Evolutionary conservation across 2,797 vertebrate species (phyloP), one percentile per base, ranked within the genome.

Genomic region (Circus cinereus): DNA sequence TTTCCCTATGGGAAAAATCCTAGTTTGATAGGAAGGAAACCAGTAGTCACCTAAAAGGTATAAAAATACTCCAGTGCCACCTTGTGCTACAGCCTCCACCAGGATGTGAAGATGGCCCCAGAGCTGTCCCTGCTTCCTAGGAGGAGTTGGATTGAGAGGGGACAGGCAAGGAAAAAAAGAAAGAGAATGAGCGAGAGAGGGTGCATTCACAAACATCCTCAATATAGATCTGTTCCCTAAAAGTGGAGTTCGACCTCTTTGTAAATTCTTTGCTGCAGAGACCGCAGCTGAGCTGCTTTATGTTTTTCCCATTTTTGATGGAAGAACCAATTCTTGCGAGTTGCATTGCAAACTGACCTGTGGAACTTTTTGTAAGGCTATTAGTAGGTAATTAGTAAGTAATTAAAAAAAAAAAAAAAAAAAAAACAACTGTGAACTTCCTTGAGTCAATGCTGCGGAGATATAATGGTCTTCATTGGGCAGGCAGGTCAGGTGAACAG

Each of bases 21-120:
- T 81, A 24, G 60, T 87, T 95, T 89, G 72, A 74, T n/a, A 78
- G 63, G 34, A 87, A 88, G 34, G 59, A 73, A 92, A 80, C 13
- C 60, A 85, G 75, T 15, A 81, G 63, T 26, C 30, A 63, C 74
- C 36, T 56, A 67, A 77, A 92, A 91, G 59, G 51, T 48, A 21
- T 53, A 93, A 85, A 79, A 94, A 91, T 13, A 79, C 95, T 91
- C 74, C 93, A 94, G 93, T 97, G 95, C 95, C 94, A 96, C 95
- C 95, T 96, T 89, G 94, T 1, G 91, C 94, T 94, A 18, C 74
- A 77, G 51, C n/a, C 32, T 74, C 78, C 47, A 42, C 3, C 16
- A 22, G n/a, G 56, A 56, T 15, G 12, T 36, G 59, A 42, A 67
- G 80, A 82, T 68, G 43, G 11, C 43, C 30, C 47, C 30, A 11